phyloP scores from a whole-genome alignment of 2,797 vertebrate genomes.

The Cynopterus sphinx region DNA sequence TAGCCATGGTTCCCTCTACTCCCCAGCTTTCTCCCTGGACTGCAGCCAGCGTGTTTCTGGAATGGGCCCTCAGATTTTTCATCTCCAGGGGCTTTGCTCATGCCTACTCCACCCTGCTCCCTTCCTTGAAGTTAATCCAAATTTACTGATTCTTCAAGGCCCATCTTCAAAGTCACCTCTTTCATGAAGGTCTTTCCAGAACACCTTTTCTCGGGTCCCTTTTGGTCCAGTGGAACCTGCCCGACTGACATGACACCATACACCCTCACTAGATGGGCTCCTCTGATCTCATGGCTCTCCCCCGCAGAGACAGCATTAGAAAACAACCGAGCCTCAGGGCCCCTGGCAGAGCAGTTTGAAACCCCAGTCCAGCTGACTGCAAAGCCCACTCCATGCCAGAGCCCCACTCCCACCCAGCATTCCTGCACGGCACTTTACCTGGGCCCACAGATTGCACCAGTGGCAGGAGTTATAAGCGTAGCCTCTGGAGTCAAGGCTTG shows the following conservation, averaged over 20 bases:
- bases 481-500: not conserved
- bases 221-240: not conserved
- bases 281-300: not conserved
- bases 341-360: not conserved
- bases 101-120: not conserved
- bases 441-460: rapidly evolving
- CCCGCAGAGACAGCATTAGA: not conserved
- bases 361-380: not conserved
- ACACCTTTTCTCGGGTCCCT: not conserved
- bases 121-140: not conserved
- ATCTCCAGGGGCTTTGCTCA: not conserved
- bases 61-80: not conserved
- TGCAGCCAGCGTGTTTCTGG: not conserved
- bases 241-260: not conserved
- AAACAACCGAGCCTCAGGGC: not conserved
- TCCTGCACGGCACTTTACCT: not conserved
- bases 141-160: not conserved
- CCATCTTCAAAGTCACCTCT: not conserved
- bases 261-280: not conserved
- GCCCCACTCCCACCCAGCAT: too few species aligned
- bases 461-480: rapidly evolving
- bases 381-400: not conserved
- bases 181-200: not conserved
- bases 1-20: not conserved
- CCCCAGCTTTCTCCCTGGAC: not conserved